phyloP scores from a whole-genome alignment of 2,113 vertebrate genomes.

The Ictalurus punctatus region DNA sequence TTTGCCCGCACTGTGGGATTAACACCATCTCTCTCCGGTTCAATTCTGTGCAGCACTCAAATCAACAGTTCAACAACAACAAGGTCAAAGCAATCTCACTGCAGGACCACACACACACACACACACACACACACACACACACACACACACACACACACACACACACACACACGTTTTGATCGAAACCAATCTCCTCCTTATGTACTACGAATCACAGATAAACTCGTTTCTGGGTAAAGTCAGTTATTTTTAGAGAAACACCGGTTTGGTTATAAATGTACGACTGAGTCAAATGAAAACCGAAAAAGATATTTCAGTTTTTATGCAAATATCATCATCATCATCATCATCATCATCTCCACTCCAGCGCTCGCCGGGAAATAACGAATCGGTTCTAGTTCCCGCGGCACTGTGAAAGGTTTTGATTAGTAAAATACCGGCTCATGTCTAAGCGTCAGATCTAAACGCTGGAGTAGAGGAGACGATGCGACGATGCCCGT shows the following conservation, averaged over 20 bases:
- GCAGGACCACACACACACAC: neutral
- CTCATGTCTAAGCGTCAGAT: neutral
- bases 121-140: neutral
- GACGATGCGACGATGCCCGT: neutral
- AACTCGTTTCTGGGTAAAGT: no score
- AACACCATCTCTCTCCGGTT: conserved; percentile 11
- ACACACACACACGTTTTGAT: neutral
- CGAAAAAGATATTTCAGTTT: neutral
- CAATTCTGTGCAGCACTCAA: neutral
- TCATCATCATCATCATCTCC: neutral
- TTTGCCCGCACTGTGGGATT: neutral
- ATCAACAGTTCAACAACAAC: neutral
- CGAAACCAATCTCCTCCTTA: neutral
- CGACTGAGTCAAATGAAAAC: neutral
- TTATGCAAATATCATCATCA: no score
- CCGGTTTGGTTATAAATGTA: neutral
- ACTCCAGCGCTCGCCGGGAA: neutral
- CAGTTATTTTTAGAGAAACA: no score
- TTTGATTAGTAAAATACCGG: neutral
- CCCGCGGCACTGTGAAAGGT: neutral
- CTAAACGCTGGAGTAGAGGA: neutral
- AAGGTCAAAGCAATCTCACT: conserved; percentile 8
- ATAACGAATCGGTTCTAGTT: neutral
- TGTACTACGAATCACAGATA: neutral
- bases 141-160: neutral